Evolutionary conservation across 2,888 invertebrate genomes (phyloP), one percentile per base, ranked within the genome.

Genomic region (Mesodorylaimus sp.): DNA sequence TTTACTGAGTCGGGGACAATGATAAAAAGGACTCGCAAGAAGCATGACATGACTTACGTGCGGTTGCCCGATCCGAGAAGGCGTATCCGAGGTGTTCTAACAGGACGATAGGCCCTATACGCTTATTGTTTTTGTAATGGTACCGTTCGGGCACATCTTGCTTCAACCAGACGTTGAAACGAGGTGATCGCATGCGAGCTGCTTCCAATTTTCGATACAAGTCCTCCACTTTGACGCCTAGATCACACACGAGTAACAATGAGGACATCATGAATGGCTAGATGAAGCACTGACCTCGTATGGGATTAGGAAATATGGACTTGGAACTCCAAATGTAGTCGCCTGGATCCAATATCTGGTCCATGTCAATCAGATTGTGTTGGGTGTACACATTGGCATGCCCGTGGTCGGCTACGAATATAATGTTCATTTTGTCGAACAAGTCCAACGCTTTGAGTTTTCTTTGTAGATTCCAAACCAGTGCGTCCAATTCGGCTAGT

Each of bases 81-180:
- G n/a, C 13, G 37, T 37, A 37, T 2, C 47, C 47, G 5, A 47
- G 19, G 19, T 3, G 10, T 19, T 5, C 77, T 26, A 77, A 66
- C 1, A 75, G 67, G 48, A 79, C 66, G 53, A 80, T 74, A 0
- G 77, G 76, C 25, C 76, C 74, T 19, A 76, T 69, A 46, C 80
- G 66, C n/a, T 67, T 58, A 59, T 75, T 75, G 54, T 78, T 71
- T 49, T 70, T 73, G 56, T 75, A 78, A 61, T 78, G 76, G 75
- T 76, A 80, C 21, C 58, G 54, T 3, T 70, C 66, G 0, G 75
- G 76, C 47, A 77, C 69, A 7, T 79, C 73, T 7, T 72, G 66
- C 57, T 74, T 76, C 56, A 36, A 37, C 19, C 29, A 27, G 7
- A 45, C n/a, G 7, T 29, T 23, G 24, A 47, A 47, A 45, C 41